Base-by-base conservation (phyloP, 2,888 invertebrate genomes). In the Liopterus haemorrhoidalis region DNA sequence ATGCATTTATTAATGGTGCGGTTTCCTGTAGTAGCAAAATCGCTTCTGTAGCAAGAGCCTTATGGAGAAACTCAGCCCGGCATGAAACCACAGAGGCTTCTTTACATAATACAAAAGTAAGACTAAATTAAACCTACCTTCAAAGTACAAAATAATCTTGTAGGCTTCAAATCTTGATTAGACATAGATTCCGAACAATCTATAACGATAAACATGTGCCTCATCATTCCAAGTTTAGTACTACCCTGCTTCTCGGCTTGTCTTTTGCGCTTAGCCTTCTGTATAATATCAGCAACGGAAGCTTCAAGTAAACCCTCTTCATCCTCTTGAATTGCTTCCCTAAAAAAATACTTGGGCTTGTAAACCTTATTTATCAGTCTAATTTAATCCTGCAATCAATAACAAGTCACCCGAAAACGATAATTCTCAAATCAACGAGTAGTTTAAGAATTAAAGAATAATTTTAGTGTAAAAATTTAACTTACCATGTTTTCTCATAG, bases 311-410 rank as follows among this genome's bases (percentile, higher is more conserved):
- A 76, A 0, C 96, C 97, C 68, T 88, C 85, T 56, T 93, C 90
- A 71, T 96, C 95, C 73, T 97, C 97, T 67, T 90, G 86, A 47
- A 99, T 85, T 12, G 90, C 93, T 69, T 97, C 96, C 91, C 90
- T 86, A 50, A 21, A 60, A 53, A 54, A 52, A 28, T 49, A 48
- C 15, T 30, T 12, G 14, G n/a, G 4, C 14, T 22, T 36, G n/a
- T n/a, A n/a, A n/a, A n/a, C n/a, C n/a, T n/a, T n/a, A n/a, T n/a
- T n/a, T n/a, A n/a, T n/a, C n/a, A n/a, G n/a, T n/a, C n/a, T n/a
- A n/a, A n/a, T n/a, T n/a, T n/a, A n/a, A n/a, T n/a, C n/a, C n/a
- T n/a, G n/a, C n/a, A n/a, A n/a, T n/a, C n/a, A n/a, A n/a, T n/a
- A n/a, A n/a, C n/a, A n/a, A n/a, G n/a, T n/a, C n/a, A n/a, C n/a